These are phyloP conservation scores for Pocota personata DNA, from an alignment of 2,888 invertebrate genomes.

Conservation along the genomic window DNA sequence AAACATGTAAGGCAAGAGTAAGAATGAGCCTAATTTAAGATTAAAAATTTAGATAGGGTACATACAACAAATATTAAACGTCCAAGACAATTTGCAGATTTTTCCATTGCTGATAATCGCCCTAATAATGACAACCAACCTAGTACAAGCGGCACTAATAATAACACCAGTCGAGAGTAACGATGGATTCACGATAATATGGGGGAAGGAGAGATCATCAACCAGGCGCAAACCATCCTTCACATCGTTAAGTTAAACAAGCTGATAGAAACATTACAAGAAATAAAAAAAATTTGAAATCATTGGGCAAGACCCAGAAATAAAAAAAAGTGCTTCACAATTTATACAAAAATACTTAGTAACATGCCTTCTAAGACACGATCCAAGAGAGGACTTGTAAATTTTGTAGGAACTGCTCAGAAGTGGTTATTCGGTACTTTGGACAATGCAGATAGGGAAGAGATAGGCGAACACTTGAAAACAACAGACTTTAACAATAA, in stretches of 20 bases:
- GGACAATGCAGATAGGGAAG: background rate
- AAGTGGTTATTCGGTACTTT: constrained; percentile 13
- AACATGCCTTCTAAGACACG: constrained; percentile 3
- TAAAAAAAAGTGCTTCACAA: background rate
- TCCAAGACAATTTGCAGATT: constrained; percentile 36
- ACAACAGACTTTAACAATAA: no score
- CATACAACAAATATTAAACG: constrained; percentile 15
- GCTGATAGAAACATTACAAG: background rate
- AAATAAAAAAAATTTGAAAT: constrained; percentile 25
- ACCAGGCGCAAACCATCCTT: constrained; percentile 6
- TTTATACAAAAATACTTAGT: constrained; percentile 11
- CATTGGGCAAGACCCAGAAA: constrained; percentile 13
- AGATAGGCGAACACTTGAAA: constrained; percentile 11
- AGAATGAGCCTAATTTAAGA: constrained; percentile 17
- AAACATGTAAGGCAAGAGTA: constrained; percentile 5
- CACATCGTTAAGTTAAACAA: constrained; percentile 14
- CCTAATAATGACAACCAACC: constrained; percentile 26
- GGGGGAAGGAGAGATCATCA: constrained; percentile 7
- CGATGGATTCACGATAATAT: background rate
- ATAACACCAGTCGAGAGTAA: constrained; percentile 11
- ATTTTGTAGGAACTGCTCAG: constrained; percentile 10
- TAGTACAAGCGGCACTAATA: constrained; percentile 16
- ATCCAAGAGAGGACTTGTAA: constrained; percentile 15
- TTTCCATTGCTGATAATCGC: constrained; percentile 9
- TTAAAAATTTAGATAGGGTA: background rate